Evolutionary conservation across 2,113 vertebrate genomes (phyloP).

Genomic region (Passer domesticus): DNA sequence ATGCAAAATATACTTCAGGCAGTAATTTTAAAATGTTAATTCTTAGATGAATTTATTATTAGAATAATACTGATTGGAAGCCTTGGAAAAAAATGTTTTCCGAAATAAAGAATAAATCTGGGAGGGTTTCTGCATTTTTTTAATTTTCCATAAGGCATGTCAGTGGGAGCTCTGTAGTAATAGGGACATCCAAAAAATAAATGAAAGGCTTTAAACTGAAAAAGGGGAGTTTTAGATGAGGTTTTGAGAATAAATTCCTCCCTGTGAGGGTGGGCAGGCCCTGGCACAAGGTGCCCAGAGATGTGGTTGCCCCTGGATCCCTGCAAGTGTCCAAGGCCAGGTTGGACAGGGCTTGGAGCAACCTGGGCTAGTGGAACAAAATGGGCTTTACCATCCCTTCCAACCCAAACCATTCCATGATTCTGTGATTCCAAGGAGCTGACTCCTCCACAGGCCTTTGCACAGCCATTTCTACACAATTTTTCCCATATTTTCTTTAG

Average conservation of each 20-base stretch:
- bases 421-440: background rate
- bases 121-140: accelerated
- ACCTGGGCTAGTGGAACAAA: accelerated
- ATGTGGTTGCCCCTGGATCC: background rate
- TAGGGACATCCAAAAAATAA: background rate
- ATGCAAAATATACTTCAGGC: background rate
- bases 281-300: background rate
- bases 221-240: background rate
- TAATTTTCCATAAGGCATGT: background rate
- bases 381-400: background rate
- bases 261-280: background rate
- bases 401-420: background rate
- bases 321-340: background rate
- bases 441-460: background rate
- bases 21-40: background rate
- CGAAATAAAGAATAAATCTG: background rate
- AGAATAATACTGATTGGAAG: background rate
- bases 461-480: background rate
- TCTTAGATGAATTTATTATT: background rate
- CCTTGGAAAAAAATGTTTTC: background rate
- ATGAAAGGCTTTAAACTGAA: background rate
- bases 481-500: background rate
- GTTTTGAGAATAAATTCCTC: background rate
- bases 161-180: background rate
- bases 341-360: accelerated